Evolutionary conservation across 2,888 invertebrate genomes (phyloP).

Genomic region (Gymnocheta viridis): DNA sequence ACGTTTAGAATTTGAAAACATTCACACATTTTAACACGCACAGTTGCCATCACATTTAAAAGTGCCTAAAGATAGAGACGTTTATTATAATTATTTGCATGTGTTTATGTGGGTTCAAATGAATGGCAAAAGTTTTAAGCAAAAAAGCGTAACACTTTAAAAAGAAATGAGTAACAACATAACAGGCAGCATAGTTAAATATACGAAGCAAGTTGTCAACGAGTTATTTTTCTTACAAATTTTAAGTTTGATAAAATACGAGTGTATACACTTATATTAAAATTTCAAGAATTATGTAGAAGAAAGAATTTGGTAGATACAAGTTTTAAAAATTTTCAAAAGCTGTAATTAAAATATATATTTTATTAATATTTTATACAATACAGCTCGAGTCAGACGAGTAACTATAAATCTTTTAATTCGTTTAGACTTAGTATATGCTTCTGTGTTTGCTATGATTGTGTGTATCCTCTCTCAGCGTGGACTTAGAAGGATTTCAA

Average conservation of each 20-base stretch:
- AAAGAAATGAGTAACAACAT: not conserved
- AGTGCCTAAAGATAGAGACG: slow-evolving; percentile 39
- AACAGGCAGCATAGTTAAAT: slow-evolving; percentile 2
- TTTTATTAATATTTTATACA: too few relatives aligned
- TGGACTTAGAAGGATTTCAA: too few relatives aligned
- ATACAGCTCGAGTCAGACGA: too few relatives aligned
- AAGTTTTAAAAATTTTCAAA: too few relatives aligned
- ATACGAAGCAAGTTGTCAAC: not conserved
- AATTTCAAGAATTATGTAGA: not conserved
- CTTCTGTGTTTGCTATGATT: too few relatives aligned
- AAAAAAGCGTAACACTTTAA: slow-evolving; percentile 17
- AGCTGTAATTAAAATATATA: too few relatives aligned
- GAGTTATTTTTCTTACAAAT: not conserved
- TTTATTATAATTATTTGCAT: slow-evolving; percentile 14
- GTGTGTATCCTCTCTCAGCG: too few relatives aligned
- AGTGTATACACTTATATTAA: not conserved
- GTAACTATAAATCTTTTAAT: too few relatives aligned
- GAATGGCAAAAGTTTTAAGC: not conserved
- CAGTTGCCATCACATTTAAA: slow-evolving; percentile 36
- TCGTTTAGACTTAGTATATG: too few relatives aligned
- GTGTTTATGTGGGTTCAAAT: slow-evolving; percentile 55
- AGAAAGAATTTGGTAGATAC: too few relatives aligned
- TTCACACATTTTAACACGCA: not conserved
- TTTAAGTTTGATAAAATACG: not conserved
- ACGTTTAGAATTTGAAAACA: slow-evolving; percentile 74